Percentiles rank a stretch among this genome's conserved stretches.
phyloP scores from a whole-genome alignment of 2,888 invertebrate genomes.

The Ditula angustiorana region DNA sequence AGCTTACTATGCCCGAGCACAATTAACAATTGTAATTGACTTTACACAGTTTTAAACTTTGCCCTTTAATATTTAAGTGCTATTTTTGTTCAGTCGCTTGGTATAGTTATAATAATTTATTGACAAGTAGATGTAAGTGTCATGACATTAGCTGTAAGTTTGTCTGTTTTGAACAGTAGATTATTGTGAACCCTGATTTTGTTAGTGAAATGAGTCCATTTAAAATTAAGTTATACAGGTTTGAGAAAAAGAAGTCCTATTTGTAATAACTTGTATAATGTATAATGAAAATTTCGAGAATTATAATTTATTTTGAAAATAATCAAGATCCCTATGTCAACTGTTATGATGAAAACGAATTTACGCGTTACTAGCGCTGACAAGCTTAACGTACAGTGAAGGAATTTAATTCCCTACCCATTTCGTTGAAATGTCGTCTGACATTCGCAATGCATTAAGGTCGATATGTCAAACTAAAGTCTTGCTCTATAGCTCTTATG shows the following conservation, averaged over 20 bases:
- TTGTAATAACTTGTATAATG: too few species aligned
- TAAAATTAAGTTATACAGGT: neutral
- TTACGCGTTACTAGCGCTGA: too few species aligned
- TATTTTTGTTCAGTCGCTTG: constrained; percentile 8
- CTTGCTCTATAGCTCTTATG: too few species aligned
- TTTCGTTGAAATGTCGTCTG: too few species aligned
- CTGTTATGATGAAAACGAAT: too few species aligned
- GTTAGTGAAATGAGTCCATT: constrained; percentile 6
- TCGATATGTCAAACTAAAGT: too few species aligned
- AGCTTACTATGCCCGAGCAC: constrained; percentile 17
- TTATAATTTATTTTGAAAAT: too few species aligned
- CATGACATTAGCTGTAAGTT: constrained; percentile 33
- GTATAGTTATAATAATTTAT: constrained; percentile 25
- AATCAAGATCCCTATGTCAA: too few species aligned
- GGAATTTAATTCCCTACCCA: too few species aligned
- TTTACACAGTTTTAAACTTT: constrained; percentile 3
- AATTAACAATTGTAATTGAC: constrained; percentile 1
- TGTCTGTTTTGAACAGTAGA: constrained; percentile 33
- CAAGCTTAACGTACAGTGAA: too few species aligned
- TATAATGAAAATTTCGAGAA: too few species aligned
- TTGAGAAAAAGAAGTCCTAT: neutral
- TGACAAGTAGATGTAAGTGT: constrained; percentile 31
- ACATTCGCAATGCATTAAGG: too few species aligned
- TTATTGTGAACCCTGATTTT: constrained; percentile 21
- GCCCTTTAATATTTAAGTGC: constrained; percentile 3